Base-by-base conservation (phyloP, 2,888 invertebrate species). In the Drosophila kanekoi region DNA sequence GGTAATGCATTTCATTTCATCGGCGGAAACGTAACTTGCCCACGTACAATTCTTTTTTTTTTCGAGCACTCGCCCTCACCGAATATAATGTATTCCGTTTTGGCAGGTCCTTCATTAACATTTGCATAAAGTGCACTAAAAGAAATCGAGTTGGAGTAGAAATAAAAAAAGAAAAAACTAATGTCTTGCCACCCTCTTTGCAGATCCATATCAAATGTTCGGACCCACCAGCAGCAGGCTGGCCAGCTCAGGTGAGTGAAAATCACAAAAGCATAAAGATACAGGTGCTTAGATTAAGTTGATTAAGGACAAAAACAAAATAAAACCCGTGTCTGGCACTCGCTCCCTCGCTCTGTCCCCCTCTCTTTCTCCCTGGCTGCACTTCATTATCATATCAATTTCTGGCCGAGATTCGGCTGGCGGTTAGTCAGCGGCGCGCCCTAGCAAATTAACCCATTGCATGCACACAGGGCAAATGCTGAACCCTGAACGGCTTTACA, bases 191-290 rank as follows among this genome's bases (percentile, higher is more conserved):
- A 76, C 78, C 83, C 49, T 84, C 41, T 53, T 66, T 84, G 58
- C 95, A 98, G 98, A 98, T 96, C 98, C 98, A 92, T 98, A 98
- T 95, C 98, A 98, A 94, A 97, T 98, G 96, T 98, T 98, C 93
- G 98, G 98, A 72, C 97, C 98, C 71, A 98, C 98, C 74, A 98
- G 98, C 94, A 98, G 98, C 94, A 95, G 98, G 91, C 94, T 98
- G 92, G 98, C 98, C 60, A 98, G 97, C 93, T 98, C 98, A 94
- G 97, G 97, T 97, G 93, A 94, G 93, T 91, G 58, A 59, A 66
- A 89, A 83, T 78, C 75, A 82, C 78, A 83, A 87, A 87, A 80
- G 85, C 78, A 86, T 77, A 88, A 83, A 85, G 90, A 89, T 85
- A 81, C 91, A 91, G 91, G 91, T 91, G 91, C 82, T 87, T 72